These are phyloP conservation scores for Bufo gargarizans DNA, from an alignment of 2,113 vertebrate genomes.

Conservation along the genomic window DNA sequence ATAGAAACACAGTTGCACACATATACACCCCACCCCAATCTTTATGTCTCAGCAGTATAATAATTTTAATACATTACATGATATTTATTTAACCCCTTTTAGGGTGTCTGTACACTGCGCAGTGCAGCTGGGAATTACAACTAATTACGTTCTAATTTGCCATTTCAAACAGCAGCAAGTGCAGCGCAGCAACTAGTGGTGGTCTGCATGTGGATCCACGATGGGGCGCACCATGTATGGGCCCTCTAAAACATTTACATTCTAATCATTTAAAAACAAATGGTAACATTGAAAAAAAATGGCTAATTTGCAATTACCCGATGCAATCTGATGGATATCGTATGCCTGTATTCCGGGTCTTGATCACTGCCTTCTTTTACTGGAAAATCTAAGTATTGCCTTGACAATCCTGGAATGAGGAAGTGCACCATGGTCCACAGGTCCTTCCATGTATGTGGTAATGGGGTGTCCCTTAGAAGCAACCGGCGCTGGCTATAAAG, in stretches of 20 bases:
- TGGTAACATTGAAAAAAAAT: not conserved
- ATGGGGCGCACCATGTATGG: too few relatives aligned
- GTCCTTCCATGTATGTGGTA: slow-evolving; percentile 85
- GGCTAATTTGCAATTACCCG: slow-evolving; percentile 66
- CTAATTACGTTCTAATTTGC: too few relatives aligned
- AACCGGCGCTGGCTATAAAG: slow-evolving; percentile 78
- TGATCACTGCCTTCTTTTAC: slow-evolving; percentile 78
- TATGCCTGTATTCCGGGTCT: slow-evolving; percentile 86
- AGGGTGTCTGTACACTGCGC: too few relatives aligned
- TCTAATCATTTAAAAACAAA: not conserved
- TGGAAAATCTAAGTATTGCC: slow-evolving; percentile 78
- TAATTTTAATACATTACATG: too few relatives aligned
- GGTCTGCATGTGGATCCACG: too few relatives aligned
- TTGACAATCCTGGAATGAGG: slow-evolving; percentile 83
- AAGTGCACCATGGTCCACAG: slow-evolving; percentile 90
- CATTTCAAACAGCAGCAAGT: too few relatives aligned
- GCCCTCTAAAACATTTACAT: not conserved
- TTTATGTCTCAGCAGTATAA: not conserved
- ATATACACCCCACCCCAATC: not conserved
- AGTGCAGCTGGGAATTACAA: too few relatives aligned
- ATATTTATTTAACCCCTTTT: too few relatives aligned
- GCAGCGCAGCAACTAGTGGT: too few relatives aligned
- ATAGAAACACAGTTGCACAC: not conserved
- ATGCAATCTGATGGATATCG: slow-evolving; percentile 82
- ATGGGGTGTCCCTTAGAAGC: slow-evolving; percentile 81